Evolutionary conservation across 2,113 vertebrate species (phyloP).

Genomic region (Aythya baeri): DNA sequence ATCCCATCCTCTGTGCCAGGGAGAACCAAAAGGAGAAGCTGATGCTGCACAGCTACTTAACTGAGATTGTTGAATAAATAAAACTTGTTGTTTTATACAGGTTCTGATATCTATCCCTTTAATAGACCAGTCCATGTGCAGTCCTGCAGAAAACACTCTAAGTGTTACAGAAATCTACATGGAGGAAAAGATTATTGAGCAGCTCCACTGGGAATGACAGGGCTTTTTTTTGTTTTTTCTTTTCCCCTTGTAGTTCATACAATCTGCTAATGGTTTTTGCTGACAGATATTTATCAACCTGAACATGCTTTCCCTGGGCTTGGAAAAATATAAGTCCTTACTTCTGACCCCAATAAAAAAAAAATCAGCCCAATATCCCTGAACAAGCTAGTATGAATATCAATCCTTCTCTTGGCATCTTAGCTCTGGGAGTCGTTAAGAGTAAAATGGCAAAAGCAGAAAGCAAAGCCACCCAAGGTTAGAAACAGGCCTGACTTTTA

Average conservation of each 20-base stretch:
- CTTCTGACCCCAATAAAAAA: conserved; percentile 45
- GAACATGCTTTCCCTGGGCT: not conserved
- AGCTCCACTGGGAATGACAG: not conserved
- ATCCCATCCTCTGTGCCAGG: rapidly evolving
- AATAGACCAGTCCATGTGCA: not conserved
- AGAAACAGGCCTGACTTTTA: not conserved
- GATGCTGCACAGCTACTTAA: not conserved
- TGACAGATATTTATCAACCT: conserved; percentile 58
- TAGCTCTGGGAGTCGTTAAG: not conserved
- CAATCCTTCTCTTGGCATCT: conserved; percentile 49
- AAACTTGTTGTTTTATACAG: not conserved
- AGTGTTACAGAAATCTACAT: not conserved
- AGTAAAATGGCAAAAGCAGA: conserved; percentile 42
- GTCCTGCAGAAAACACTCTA: not conserved
- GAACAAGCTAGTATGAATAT: not conserved
- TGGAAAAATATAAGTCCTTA: conserved; percentile 33
- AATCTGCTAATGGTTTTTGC: conserved; percentile 48
- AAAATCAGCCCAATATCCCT: not conserved
- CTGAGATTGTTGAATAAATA: not conserved
- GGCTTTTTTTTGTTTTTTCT: not conserved
- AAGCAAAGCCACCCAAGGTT: conserved; percentile 28
- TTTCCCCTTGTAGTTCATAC: not conserved
- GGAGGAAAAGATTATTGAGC: not conserved
- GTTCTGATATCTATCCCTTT: not conserved
- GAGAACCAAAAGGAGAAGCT: not conserved